Percentiles rank a stretch among this genome's conserved stretches.
These are phyloP conservation scores for Patella depressa DNA, from an alignment of 2,888 invertebrate genomes.

Conservation along the genomic window DNA sequence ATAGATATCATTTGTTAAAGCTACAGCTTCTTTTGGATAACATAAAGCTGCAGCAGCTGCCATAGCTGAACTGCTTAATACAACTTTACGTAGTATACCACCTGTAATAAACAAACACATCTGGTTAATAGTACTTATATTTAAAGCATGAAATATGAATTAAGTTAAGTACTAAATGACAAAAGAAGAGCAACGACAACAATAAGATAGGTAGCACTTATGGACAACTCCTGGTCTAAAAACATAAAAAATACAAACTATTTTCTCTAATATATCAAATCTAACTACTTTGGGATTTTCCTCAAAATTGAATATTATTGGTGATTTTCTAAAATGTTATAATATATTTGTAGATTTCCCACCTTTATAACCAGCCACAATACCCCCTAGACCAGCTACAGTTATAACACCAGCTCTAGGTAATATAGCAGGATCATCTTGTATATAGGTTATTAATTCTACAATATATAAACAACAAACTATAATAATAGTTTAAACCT, in stretches of 20 bases:
- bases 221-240: no score
- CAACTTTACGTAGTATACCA: conserved; percentile 48
- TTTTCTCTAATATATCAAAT: not conserved
- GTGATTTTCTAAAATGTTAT: no score
- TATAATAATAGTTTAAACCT: no score
- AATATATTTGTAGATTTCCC: conserved; percentile 13
- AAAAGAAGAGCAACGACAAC: no score
- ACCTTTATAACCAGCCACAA: conserved; percentile 62
- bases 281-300: not conserved
- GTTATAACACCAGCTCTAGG: conserved; percentile 60
- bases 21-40: conserved; percentile 61
- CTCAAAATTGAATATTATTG: not conserved
- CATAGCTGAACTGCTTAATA: conserved; percentile 47
- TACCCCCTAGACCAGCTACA: conserved; percentile 59
- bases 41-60: conserved; percentile 58
- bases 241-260: no score
- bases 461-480: conserved; percentile 21
- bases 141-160: no score
- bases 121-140: no score
- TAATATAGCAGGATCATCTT: conserved; percentile 56
- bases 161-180: no score
- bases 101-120: conserved; percentile 41
- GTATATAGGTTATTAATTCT: conserved; percentile 52
- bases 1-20: conserved; percentile 43
- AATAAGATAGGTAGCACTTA: no score